Evolutionary conservation across 2,797 vertebrate genomes (phyloP), one percentile per base, ranked within the genome.

Genomic region (Enteromius mattozi): DNA sequence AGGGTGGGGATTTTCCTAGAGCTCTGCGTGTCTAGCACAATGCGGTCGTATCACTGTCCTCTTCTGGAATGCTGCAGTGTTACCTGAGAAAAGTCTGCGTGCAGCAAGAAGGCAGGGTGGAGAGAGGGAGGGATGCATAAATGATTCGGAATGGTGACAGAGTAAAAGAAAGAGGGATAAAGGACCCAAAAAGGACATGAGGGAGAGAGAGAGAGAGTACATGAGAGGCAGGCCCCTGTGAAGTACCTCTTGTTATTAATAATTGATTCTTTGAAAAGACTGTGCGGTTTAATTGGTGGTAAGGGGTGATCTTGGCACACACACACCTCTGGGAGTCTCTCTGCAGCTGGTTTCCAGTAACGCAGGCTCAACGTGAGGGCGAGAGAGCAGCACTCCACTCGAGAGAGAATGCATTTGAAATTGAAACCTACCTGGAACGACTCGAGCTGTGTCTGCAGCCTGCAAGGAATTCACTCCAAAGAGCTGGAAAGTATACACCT

Each of bases 241-340:
- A 93, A 93, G 92, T 92, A 91, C 91, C 92, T 94, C 92, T 91
- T 92, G 93, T 91, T 93, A 89, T 94, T 94, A 94, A 93, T 93
- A 95, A 94, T 95, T 92, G 91, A 95, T 94, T 90, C 91, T 91
- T 90, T 92, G 90, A 93, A 94, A 93, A 81, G 86, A 91, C 91
- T 90, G 88, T 82, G 91, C 87, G 84, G 89, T 89, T 92, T 95
- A 95, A 96, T 94, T 95, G 94, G 93, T 89, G 91, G 90, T 88
- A 92, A 89, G 91, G 88, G 91, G 91, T 94, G 93, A 95, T 93
- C 91, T 92, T 91, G 87, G 90, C 89, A 87, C 65, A 56, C 72
- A 47, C 72, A 77, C 59, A 75, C 59, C 92, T 92, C 85, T 4
- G 93, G 93, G 93, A 93, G 91, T 88, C 90, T 92, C 92, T 92